Base-by-base conservation (phyloP, 1,140 invertebrate genomes). In the Phymastichus coffea region DNA sequence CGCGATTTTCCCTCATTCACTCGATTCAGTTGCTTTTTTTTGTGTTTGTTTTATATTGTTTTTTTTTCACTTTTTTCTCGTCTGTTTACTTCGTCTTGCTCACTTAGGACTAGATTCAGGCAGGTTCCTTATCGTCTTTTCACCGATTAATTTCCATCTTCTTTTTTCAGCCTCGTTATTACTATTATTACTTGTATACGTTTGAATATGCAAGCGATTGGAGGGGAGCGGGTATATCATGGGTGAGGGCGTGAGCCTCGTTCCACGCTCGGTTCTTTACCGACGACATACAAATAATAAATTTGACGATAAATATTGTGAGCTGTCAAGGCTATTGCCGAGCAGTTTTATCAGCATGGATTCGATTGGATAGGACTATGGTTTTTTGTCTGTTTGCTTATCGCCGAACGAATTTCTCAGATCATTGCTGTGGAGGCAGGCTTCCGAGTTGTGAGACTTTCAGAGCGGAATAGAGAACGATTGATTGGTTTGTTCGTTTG, bases 41-140 rank as follows among this genome's bases (percentile, higher is more conserved):
- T 17, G 7, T 17, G 4, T 46, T 35, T 6, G n/a, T n/a, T n/a
- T n/a, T n/a, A n/a, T n/a, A n/a, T n/a, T n/a, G n/a, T n/a, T n/a
- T n/a, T n/a, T n/a, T 30, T 54, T 49, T 25, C 23, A 25, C 23
- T 58, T 19, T 46, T 55, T 53, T 58, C 51, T 20, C n/a, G n/a
- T n/a, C n/a, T 37, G 57, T 41, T 52, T 22, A 43, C 8, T 41
- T 41, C 22, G 22, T 53, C 22, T 64, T 53, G 41, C 49, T 64
- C 59, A 61, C 63, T 63, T 67, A 70, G 30, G 68, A 70, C 68
- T 70, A 70, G 66, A 70, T 65, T 65, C 60, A 63, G 64, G 66
- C 63, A 65, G 63, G 51, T 57, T 62, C 37, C 61, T 48, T 22
- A 54, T 53, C 19, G 46, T 56, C 63, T 56, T 49, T 56, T 57